phyloP scores from a whole-genome alignment of 1,140 invertebrate genomes.

The Lanistes nyassanus region DNA sequence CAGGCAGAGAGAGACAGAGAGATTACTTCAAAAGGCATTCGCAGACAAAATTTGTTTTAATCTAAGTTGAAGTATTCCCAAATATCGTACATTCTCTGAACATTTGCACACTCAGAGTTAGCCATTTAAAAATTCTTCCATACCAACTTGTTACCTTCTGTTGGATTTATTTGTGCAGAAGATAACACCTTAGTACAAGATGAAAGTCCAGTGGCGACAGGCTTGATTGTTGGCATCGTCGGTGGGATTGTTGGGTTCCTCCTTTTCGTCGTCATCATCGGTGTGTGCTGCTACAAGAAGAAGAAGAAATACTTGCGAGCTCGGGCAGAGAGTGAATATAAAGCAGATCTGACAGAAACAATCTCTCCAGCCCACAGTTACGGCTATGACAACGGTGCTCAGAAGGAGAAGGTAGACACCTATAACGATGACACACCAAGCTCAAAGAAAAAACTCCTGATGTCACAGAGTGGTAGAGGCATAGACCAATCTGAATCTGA shows the following conservation, averaged over 20 bases:
- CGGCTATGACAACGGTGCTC: conserved; percentile 25
- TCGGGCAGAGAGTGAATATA: conserved; percentile 13
- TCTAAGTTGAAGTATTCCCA: neutral
- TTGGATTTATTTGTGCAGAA: conserved; percentile 19
- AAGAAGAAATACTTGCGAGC: conserved; percentile 16
- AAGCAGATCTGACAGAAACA: conserved; percentile 10
- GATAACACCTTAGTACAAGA: conserved; percentile 10
- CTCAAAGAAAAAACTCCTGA: conserved; percentile 32
- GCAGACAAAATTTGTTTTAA: too few species aligned
- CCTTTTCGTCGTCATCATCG: conserved; percentile 33
- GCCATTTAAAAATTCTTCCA: neutral
- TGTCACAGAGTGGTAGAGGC: conserved; percentile 24
- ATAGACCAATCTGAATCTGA: conserved; percentile 14
- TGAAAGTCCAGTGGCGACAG: conserved; percentile 34
- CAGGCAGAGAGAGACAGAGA: too few species aligned
- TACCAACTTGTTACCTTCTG: neutral
- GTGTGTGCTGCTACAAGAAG: conserved; percentile 39
- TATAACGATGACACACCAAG: conserved; percentile 28
- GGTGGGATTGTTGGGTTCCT: conserved; percentile 36
- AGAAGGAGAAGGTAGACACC: conserved; percentile 23
- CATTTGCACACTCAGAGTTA: neutral
- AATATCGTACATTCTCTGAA: neutral
- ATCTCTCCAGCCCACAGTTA: conserved; percentile 21
- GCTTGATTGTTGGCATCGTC: conserved; percentile 40
- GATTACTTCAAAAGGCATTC: too few species aligned